Evolutionary conservation across 2,113 vertebrate genomes (phyloP).

Genomic region (Zosterops borbonicus): DNA sequence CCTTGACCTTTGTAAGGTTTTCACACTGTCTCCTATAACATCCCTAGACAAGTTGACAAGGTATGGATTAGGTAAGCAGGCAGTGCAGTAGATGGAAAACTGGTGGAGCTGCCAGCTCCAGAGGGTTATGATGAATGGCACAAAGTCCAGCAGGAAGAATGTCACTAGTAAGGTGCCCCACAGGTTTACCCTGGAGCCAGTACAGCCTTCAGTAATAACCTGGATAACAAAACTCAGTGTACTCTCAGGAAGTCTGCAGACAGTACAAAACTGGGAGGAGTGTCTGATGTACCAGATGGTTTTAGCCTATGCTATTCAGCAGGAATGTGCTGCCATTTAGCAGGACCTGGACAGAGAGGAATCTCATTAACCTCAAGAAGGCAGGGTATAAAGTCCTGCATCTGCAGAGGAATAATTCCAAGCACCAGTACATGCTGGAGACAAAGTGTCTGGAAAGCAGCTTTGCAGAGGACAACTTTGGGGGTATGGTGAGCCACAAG

Average conservation of each 20-base stretch:
- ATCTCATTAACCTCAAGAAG: neutral
- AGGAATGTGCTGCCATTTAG: neutral
- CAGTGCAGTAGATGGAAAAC: neutral
- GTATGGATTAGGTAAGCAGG: neutral
- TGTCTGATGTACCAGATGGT: neutral
- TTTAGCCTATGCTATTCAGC: neutral
- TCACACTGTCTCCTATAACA: neutral
- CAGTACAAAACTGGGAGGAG: neutral
- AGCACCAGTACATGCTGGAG: neutral
- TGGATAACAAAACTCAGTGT: neutral
- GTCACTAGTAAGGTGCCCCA: neutral
- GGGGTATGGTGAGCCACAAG: neutral
- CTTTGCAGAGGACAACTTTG: neutral
- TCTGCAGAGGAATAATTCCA: neutral
- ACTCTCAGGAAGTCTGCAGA: neutral
- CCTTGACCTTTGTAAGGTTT: neutral
- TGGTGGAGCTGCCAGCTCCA: neutral
- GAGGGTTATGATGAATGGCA: neutral
- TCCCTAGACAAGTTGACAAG: neutral
- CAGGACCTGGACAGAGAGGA: neutral
- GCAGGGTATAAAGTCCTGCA: neutral
- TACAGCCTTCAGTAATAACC: neutral
- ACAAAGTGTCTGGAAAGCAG: neutral
- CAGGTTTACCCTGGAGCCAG: neutral
- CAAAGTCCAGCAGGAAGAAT: neutral